phyloP scores from a whole-genome alignment of 2,888 invertebrate species.

The Netelia fuscicornis region DNA sequence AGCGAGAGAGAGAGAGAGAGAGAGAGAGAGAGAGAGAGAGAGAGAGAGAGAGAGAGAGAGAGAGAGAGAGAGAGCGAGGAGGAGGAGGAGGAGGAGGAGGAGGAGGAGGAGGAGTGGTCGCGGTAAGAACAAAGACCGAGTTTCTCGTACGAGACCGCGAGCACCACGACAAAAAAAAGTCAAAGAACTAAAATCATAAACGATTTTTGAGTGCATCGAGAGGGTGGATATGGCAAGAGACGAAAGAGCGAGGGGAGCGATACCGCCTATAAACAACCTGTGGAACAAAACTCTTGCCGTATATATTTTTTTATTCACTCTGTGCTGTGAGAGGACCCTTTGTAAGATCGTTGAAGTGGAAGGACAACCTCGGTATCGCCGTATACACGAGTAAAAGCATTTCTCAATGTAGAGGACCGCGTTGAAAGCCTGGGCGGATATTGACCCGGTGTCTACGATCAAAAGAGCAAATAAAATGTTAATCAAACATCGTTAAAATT shows the following conservation, averaged over 20 bases:
- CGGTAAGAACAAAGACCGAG: slow-evolving; percentile 54
- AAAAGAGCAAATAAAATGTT: no score
- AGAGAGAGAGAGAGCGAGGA: background rate
- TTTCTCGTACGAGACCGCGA: slow-evolving; percentile 39
- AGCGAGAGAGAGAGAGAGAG: background rate
- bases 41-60: background rate
- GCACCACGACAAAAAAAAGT: slow-evolving; percentile 28
- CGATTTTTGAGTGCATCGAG: slow-evolving; percentile 49
- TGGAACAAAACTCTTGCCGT: slow-evolving; percentile 39
- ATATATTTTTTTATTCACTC: slow-evolving; percentile 21
- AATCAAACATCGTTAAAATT: no score
- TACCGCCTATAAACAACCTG: slow-evolving; percentile 51
- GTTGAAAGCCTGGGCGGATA: background rate
- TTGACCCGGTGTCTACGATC: background rate
- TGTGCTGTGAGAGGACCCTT: slow-evolving; percentile 22
- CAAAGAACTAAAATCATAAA: slow-evolving; percentile 13
- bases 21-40: background rate
- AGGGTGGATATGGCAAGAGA: slow-evolving; percentile 9
- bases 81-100: background rate
- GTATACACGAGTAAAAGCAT: slow-evolving; percentile 20
- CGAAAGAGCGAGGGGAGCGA: slow-evolving; percentile 3
- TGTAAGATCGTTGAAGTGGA: slow-evolving; percentile 46
- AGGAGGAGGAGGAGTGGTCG: background rate
- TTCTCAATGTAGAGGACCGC: slow-evolving; percentile 23
- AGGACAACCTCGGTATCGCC: slow-evolving; percentile 35